Evolutionary conservation across 2,797 vertebrate genomes (phyloP).

Genomic region (Neopelma chrysocephalum): DNA sequence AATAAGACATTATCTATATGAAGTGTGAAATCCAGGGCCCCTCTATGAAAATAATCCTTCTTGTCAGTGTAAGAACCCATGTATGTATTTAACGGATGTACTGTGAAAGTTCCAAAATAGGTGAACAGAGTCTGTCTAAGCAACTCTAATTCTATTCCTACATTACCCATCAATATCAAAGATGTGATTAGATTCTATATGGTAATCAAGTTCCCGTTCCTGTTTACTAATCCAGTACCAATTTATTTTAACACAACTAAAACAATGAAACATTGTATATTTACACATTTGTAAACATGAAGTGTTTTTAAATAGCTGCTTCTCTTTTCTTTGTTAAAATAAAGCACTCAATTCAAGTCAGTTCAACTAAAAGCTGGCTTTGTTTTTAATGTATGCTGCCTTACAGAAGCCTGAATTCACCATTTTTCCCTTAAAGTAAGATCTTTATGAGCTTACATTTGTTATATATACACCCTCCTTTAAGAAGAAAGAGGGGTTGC

Average conservation of each 20-base stretch:
- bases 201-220: not conserved
- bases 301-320: not conserved
- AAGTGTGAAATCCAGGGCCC: not conserved
- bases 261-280: not conserved
- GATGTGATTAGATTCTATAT: not conserved
- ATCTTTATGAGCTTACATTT: not conserved
- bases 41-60: not conserved
- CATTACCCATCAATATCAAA: not conserved
- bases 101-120: not conserved
- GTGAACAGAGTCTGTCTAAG: not conserved
- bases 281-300: not conserved
- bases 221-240: not conserved
- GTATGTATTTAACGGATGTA: not conserved
- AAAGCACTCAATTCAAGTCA: not conserved
- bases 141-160: not conserved
- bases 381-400: not conserved
- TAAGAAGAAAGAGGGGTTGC: rapidly evolving
- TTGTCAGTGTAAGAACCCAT: not conserved
- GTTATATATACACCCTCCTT: not conserved
- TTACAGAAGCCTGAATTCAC: not conserved
- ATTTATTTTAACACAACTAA: not conserved
- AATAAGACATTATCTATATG: not conserved
- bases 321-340: not conserved
- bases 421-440: not conserved
- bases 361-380: not conserved